These are phyloP conservation scores for Zeuzera pyrina DNA, from an alignment of 2,888 invertebrate species.

Conservation along the genomic window DNA sequence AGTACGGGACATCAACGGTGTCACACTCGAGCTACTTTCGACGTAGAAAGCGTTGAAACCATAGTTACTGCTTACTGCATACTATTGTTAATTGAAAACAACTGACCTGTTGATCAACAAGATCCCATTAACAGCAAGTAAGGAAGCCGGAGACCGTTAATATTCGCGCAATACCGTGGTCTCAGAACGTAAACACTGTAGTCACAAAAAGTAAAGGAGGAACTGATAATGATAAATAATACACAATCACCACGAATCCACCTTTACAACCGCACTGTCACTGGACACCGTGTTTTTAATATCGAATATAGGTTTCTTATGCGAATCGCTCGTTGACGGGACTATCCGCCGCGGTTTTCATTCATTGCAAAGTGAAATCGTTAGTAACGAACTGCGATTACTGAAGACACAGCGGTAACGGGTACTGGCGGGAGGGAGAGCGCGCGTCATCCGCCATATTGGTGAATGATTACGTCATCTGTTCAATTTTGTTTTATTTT, in stretches of 20 bases:
- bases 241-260: slow-evolving; percentile 51
- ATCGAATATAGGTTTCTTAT: slow-evolving; percentile 36
- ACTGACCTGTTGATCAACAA: slow-evolving; percentile 63
- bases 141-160: slow-evolving; percentile 38
- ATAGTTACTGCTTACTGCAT: slow-evolving; percentile 5
- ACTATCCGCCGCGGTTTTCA: slow-evolving; percentile 54
- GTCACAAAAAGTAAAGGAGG: slow-evolving; percentile 57
- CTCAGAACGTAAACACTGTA: slow-evolving; percentile 63
- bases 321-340: slow-evolving; percentile 35
- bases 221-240: slow-evolving; percentile 58
- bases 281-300: slow-evolving; percentile 38
- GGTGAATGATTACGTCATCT: slow-evolving; percentile 64
- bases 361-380: slow-evolving; percentile 62
- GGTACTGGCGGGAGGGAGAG: slow-evolving; percentile 43
- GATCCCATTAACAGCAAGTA: slow-evolving; percentile 63
- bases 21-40: no score
- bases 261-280: slow-evolving; percentile 46
- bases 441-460: slow-evolving; percentile 72
- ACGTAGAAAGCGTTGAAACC: slow-evolving; percentile 1
- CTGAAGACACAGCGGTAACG: slow-evolving; percentile 49
- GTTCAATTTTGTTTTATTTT: no score
- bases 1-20: no score
- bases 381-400: slow-evolving; percentile 45
- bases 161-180: slow-evolving; percentile 40
- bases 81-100: slow-evolving; percentile 9